A percentile compares a stretch with the other conserved stretches of the same genome.
Evolutionary conservation across 2,797 vertebrate species (phyloP).

Genomic region (Sciurus carolinensis): DNA sequence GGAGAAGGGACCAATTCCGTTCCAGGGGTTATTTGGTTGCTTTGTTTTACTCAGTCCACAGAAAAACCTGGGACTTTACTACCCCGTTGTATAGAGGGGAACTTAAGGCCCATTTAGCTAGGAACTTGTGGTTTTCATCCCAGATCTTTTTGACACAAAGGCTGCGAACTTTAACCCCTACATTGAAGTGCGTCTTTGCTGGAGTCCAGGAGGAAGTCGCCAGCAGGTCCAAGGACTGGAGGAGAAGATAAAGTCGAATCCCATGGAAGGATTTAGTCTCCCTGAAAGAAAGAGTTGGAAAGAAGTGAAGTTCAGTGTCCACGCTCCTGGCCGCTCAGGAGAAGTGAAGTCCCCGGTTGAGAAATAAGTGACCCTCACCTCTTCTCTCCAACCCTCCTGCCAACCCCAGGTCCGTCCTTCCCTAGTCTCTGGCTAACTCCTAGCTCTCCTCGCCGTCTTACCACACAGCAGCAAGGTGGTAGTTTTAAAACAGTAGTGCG

Average conservation of each 20-base stretch:
- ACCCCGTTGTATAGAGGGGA: background rate
- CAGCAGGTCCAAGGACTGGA: background rate
- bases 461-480: background rate
- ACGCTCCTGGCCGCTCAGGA: background rate
- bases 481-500: background rate
- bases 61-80: background rate
- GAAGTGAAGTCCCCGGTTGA: background rate
- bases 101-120: background rate
- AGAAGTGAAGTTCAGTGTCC: background rate
- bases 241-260: background rate
- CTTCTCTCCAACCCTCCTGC: background rate
- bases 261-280: accelerated
- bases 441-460: background rate
- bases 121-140: background rate
- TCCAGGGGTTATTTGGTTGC: background rate
- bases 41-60: background rate
- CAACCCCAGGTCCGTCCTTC: background rate
- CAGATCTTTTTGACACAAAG: background rate
- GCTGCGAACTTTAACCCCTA: background rate
- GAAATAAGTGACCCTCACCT: background rate
- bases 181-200: background rate
- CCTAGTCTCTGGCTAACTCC: background rate
- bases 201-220: background rate
- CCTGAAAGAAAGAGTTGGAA: background rate
- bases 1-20: background rate